Evolutionary conservation across 2,888 invertebrate genomes (phyloP).

Genomic region (Neria commutata): DNA sequence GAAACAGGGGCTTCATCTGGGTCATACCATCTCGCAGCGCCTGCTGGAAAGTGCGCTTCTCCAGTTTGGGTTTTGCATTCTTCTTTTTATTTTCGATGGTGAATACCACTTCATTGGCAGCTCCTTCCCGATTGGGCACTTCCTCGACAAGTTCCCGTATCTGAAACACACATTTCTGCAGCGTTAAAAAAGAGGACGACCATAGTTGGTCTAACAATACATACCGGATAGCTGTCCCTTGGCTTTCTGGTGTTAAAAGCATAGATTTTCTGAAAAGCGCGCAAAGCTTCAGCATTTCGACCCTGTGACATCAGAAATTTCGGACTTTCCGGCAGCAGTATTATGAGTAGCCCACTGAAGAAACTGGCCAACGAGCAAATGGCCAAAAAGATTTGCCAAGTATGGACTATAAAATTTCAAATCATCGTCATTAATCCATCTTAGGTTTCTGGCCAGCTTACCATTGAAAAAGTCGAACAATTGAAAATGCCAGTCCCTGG

Average conservation of each 20-base stretch:
- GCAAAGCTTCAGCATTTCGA: conserved; percentile 51
- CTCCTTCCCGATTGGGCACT: conserved; percentile 43
- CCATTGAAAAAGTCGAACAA: conserved; percentile 60
- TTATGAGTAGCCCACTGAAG: conserved; percentile 65
- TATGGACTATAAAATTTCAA: conserved; percentile 38
- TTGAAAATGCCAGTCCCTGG: conserved; percentile 66
- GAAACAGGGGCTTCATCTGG: conserved; percentile 72
- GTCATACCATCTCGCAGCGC: conserved; percentile 66
- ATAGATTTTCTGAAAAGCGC: conserved; percentile 66
- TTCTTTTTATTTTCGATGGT: conserved; percentile 41
- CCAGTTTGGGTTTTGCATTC: background rate
- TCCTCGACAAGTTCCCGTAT: conserved; percentile 49
- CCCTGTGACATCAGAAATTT: conserved; percentile 56
- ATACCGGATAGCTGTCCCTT: conserved; percentile 70
- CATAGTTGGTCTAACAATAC: conserved; percentile 10
- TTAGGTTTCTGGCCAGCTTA: conserved; percentile 30
- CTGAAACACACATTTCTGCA: conserved; percentile 29
- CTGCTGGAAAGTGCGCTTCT: no score
- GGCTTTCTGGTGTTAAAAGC: conserved; percentile 69
- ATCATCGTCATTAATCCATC: conserved; percentile 1
- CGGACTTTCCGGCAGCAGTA: conserved; percentile 64
- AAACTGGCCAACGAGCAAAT: conserved; percentile 69
- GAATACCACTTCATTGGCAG: conserved; percentile 37
- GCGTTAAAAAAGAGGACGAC: background rate
- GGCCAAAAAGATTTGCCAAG: conserved; percentile 64